A percentile compares a stretch with the other conserved stretches of the same genome.
phyloP scores from a whole-genome alignment of 53 echinoderm and acorn worm genomes.

The Arbacia lixula region DNA sequence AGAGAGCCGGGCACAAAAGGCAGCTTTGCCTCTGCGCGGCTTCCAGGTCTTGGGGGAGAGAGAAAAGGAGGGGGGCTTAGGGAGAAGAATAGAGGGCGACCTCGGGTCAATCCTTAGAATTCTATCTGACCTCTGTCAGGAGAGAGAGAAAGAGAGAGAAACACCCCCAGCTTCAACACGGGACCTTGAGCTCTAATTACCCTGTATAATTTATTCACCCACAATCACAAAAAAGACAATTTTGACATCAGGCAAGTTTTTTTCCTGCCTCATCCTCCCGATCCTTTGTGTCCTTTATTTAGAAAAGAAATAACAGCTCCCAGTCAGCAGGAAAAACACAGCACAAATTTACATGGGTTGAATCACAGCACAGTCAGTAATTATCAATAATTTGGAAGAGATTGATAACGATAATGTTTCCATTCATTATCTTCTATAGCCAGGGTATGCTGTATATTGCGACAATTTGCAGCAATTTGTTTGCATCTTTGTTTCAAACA shows the following conservation, averaged over 20 bases:
- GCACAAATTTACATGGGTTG: too few relatives aligned
- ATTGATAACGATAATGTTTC: too few relatives aligned
- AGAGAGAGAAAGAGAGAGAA: too few relatives aligned
- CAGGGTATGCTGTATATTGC: too few relatives aligned
- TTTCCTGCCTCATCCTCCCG: constrained; percentile 44
- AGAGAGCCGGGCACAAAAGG: constrained; percentile 39
- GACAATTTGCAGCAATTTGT: too few relatives aligned
- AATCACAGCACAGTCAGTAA: too few relatives aligned
- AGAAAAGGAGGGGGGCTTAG: constrained; percentile 42
- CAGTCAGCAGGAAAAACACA: too few relatives aligned
- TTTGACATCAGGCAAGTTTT: constrained; percentile 5
- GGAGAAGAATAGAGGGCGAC: constrained; percentile 32
- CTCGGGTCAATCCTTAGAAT: constrained; percentile 34
- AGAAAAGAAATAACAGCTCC: too few relatives aligned
- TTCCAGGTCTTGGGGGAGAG: constrained; percentile 27
- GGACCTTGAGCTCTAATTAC: constrained; percentile 48
- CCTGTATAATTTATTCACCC: constrained; percentile 47
- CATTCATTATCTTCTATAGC: too few relatives aligned
- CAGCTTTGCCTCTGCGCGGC: constrained; percentile 22
- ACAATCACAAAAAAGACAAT: constrained; percentile 5
- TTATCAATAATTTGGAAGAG: too few relatives aligned
- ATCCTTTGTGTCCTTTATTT: too few relatives aligned
- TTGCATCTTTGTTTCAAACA: too few relatives aligned
- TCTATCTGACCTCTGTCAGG: constrained; percentile 38
- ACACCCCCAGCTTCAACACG: constrained; percentile 22